Conservation (phyloP, 1,140 invertebrate genomes). For the Lordiphosa stackelbergi region DNA sequence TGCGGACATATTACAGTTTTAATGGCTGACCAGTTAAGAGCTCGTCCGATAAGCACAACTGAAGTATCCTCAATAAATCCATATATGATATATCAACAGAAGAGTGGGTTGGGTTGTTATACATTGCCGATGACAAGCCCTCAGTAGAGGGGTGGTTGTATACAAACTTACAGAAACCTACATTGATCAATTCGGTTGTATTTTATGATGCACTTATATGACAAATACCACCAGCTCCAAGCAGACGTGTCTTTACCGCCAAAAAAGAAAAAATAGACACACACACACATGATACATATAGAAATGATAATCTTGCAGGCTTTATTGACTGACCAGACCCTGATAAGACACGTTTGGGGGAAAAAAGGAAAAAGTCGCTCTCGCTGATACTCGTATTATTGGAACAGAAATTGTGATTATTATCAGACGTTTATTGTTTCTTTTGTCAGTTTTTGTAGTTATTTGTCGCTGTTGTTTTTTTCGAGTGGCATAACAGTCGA, state of each 20-base stretch:
- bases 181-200: neutral
- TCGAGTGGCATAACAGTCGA: slow-evolving; percentile 47
- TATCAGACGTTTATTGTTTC: slow-evolving; percentile 59
- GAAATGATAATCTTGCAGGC: slow-evolving; percentile 53
- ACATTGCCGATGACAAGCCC: slow-evolving; percentile 25
- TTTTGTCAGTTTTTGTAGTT: slow-evolving; percentile 17
- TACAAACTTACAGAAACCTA: slow-evolving; percentile 22
- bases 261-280: slow-evolving; percentile 5
- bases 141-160: slow-evolving; percentile 18
- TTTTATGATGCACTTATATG: slow-evolving; percentile 31
- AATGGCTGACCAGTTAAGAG: slow-evolving; percentile 29
- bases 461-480: slow-evolving; percentile 15
- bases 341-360: slow-evolving; percentile 5
- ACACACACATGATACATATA: neutral
- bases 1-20: slow-evolving; percentile 27
- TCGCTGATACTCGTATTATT: slow-evolving; percentile 26
- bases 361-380: slow-evolving; percentile 18
- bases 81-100: slow-evolving; percentile 8
- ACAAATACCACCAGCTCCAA: slow-evolving; percentile 22
- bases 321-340: slow-evolving; percentile 38
- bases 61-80: slow-evolving; percentile 42
- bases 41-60: slow-evolving; percentile 25
- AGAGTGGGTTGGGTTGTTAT: slow-evolving; percentile 25
- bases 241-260: slow-evolving; percentile 26
- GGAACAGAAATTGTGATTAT: slow-evolving; percentile 47